Evolutionary conservation across 1,140 invertebrate species (phyloP).

Genomic region (Macrocentrus cingulum): DNA sequence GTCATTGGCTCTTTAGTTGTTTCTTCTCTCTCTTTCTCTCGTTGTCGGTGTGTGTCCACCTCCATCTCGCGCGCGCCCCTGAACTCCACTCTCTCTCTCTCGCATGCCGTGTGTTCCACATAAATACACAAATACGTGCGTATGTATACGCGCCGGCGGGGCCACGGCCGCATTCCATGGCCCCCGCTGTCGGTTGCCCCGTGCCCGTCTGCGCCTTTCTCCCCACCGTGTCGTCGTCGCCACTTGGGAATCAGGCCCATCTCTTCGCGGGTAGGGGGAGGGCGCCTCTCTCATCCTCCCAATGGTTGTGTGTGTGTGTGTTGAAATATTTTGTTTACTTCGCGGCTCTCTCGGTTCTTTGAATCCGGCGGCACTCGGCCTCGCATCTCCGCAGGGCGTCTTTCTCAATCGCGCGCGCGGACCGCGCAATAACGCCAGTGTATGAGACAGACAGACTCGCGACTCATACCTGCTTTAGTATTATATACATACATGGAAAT

Average conservation of each 20-base stretch:
- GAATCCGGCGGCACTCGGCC: slow-evolving; percentile 43
- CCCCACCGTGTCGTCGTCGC: slow-evolving; percentile 11
- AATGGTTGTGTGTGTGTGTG: slow-evolving; percentile 7
- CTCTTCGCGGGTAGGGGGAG: slow-evolving; percentile 32
- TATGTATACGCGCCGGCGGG: slow-evolving; percentile 45
- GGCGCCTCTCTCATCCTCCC: neutral
- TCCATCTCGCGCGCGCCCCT: slow-evolving; percentile 17
- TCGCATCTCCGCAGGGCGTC: slow-evolving; percentile 39
- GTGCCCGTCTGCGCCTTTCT: slow-evolving; percentile 13
- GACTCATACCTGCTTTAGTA: no score
- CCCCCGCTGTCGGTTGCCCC: slow-evolving; percentile 23
- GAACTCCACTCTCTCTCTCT: no score
- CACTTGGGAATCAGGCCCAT: slow-evolving; percentile 33
- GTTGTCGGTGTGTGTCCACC: slow-evolving; percentile 3
- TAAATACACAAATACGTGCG: slow-evolving; percentile 58
- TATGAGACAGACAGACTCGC: slow-evolving; percentile 15
- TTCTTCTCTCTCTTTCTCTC: slow-evolving; percentile 23
- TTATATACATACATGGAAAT: slow-evolving; percentile 15
- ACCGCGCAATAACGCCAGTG: slow-evolving; percentile 9
- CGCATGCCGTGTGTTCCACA: slow-evolving; percentile 55
- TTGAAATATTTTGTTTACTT: slow-evolving; percentile 57
- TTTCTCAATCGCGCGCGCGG: slow-evolving; percentile 42
- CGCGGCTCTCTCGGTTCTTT: slow-evolving; percentile 49
- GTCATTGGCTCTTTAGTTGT: slow-evolving; percentile 50
- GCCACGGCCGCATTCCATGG: slow-evolving; percentile 56